Percentiles rank a stretch among this genome's conserved stretches.
Evolutionary conservation across 2,797 vertebrate species (phyloP).

Genomic region (Spheniscus humboldti): DNA sequence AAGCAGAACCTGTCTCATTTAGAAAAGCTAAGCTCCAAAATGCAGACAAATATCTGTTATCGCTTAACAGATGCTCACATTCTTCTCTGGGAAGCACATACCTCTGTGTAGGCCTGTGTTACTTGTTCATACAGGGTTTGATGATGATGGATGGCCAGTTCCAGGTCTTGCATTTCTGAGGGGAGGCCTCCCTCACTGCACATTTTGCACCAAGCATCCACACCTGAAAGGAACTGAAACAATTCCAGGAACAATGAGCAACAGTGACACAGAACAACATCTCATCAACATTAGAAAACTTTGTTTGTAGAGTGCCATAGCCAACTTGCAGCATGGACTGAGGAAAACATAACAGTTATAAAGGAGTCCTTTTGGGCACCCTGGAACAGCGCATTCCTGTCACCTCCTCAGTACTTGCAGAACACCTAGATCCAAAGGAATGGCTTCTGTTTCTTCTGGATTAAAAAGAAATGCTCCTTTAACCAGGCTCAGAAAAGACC

Average conservation of each 20-base stretch:
- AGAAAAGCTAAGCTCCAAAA: neutral
- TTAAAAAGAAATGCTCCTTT: slow-evolving; percentile 3
- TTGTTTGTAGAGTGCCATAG: neutral
- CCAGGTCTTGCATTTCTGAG: slow-evolving; percentile 94
- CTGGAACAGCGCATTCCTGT: neutral
- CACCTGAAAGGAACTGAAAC: slow-evolving; percentile 91
- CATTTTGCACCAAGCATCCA: slow-evolving; percentile 97
- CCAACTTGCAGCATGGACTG: neutral
- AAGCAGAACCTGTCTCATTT: neutral
- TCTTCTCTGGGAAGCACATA: slow-evolving; percentile 55
- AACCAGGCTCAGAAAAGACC: neutral
- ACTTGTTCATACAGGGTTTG: slow-evolving; percentile 97
- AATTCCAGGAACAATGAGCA: slow-evolving; percentile 22
- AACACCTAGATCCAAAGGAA: neutral
- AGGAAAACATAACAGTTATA: neutral
- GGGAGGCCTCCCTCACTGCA: slow-evolving; percentile 96
- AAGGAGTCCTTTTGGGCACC: neutral
- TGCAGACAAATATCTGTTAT: neutral
- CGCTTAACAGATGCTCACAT: neutral
- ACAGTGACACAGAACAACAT: neutral
- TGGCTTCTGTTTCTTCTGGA: neutral
- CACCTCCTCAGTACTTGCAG: neutral
- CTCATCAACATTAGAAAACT: neutral
- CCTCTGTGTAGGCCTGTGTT: slow-evolving; percentile 95
- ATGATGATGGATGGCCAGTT: slow-evolving; percentile 95